Evolutionary conservation across 2,888 invertebrate species (phyloP).

Genomic region (Cephus spinipes): DNA sequence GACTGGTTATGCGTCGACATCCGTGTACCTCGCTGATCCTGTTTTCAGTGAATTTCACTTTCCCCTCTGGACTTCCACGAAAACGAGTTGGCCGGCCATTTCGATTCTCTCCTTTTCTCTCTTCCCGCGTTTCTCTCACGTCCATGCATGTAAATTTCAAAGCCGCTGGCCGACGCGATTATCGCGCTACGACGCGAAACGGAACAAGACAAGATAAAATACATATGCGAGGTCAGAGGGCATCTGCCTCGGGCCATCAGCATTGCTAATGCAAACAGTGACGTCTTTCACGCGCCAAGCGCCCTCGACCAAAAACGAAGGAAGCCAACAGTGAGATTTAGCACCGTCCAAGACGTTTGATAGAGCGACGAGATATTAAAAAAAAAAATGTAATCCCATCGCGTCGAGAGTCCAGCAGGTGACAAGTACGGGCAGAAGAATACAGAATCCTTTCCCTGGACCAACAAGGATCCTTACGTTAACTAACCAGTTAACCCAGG

Average conservation of each 20-base stretch:
- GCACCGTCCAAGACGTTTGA: background rate
- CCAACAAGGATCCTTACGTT: background rate
- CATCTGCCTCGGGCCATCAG: constrained; percentile 49
- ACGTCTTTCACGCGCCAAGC: constrained; percentile 31
- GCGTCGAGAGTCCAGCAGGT: background rate
- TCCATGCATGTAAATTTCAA: background rate
- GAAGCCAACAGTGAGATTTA: background rate
- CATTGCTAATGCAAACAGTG: constrained; percentile 53
- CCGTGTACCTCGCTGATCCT: background rate
- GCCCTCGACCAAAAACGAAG: background rate
- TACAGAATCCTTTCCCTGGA: background rate
- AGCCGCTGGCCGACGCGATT: background rate
- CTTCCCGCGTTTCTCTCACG: background rate
- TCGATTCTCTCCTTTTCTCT: background rate
- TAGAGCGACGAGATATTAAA: background rate
- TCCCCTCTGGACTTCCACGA: background rate
- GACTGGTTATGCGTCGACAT: too few species aligned
- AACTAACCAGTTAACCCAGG: background rate
- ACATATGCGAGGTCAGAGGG: constrained; percentile 48
- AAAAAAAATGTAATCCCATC: background rate
- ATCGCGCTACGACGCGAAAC: background rate
- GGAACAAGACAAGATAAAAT: constrained; percentile 37
- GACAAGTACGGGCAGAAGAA: background rate
- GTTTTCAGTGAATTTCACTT: background rate
- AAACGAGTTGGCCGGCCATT: background rate